Evolutionary conservation across 2,113 vertebrate genomes (phyloP).

Genomic region (Emydocephalus ijimae): DNA sequence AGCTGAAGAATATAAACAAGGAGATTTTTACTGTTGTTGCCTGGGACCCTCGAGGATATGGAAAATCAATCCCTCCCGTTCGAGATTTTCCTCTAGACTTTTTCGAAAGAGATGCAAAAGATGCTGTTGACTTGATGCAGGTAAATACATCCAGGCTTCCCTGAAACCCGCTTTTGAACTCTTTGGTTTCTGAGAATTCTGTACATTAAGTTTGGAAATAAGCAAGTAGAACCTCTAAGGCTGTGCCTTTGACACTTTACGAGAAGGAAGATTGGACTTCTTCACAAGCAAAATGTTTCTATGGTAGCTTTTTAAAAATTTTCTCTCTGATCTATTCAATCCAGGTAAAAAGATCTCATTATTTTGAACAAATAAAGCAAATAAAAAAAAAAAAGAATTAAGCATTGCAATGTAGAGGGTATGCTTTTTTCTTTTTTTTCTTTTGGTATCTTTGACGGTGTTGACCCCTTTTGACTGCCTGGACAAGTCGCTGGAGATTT

Average conservation of each 20-base stretch:
- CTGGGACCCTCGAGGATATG: conserved; percentile 90
- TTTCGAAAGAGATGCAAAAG: conserved; percentile 88
- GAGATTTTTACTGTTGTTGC: conserved; percentile 81
- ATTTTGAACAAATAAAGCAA: neutral
- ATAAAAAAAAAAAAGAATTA: neutral
- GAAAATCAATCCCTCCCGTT: conserved; percentile 82
- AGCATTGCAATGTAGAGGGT: neutral
- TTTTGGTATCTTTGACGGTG: neutral
- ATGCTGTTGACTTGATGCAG: conserved; percentile 89
- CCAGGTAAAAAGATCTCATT: conserved; percentile 15
- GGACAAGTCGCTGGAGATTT: neutral
- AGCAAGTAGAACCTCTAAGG: neutral
- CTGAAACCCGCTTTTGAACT: neutral
- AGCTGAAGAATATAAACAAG: conserved; percentile 80
- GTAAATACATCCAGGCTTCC: conserved; percentile 54
- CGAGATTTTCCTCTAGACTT: conserved; percentile 87
- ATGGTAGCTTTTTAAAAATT: neutral
- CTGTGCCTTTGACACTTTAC: neutral
- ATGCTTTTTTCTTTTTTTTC: neutral
- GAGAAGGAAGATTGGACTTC: neutral
- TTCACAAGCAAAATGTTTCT: conserved; percentile 13
- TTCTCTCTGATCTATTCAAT: conserved; percentile 26
- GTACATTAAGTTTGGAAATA: conserved; percentile 15
- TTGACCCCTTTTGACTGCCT: neutral
- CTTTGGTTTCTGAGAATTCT: neutral